Conservation (phyloP, 2,113 vertebrate species). For the Asarcornis scutulata region DNA sequence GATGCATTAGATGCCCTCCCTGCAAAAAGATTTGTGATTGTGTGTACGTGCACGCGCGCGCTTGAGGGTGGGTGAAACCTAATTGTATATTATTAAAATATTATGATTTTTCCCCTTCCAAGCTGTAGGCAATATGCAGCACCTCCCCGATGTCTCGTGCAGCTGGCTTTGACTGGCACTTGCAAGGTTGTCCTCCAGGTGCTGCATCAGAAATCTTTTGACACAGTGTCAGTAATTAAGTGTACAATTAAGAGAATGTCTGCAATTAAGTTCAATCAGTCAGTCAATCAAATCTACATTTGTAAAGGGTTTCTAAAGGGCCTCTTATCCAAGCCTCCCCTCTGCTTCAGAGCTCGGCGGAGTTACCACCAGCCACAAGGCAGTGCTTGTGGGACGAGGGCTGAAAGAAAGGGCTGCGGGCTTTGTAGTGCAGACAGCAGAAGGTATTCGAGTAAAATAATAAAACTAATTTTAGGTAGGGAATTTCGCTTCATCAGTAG, state of each 20-base stretch:
- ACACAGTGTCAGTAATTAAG: slow-evolving; percentile 77
- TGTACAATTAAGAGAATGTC: slow-evolving; percentile 73
- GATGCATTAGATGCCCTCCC: not conserved
- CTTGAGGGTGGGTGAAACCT: slow-evolving; percentile 2
- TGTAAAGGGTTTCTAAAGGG: slow-evolving; percentile 68
- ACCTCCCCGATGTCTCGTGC: slow-evolving; percentile 30
- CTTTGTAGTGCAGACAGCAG: not conserved
- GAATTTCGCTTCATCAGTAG: not conserved
- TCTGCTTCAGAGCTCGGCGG: not conserved
- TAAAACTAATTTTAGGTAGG: not conserved
- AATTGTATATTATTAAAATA: slow-evolving; percentile 75
- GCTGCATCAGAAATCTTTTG: slow-evolving; percentile 75
- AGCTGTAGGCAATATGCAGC: not conserved
- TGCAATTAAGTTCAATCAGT: slow-evolving; percentile 76
- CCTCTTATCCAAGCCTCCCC: slow-evolving; percentile 38
- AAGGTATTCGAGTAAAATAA: not conserved
- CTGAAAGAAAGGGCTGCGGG: not conserved
- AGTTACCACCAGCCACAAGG: slow-evolving; percentile 2
- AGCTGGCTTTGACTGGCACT: slow-evolving; percentile 70
- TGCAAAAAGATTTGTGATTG: not conserved
- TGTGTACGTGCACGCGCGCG: not conserved
- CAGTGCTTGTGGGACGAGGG: not conserved
- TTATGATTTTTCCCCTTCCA: slow-evolving; percentile 43
- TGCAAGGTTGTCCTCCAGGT: slow-evolving; percentile 74
- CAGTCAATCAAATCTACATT: slow-evolving; percentile 72